These are phyloP conservation scores for Mythimna impura DNA, from an alignment of 2,888 invertebrate genomes.

Conservation along the genomic window DNA sequence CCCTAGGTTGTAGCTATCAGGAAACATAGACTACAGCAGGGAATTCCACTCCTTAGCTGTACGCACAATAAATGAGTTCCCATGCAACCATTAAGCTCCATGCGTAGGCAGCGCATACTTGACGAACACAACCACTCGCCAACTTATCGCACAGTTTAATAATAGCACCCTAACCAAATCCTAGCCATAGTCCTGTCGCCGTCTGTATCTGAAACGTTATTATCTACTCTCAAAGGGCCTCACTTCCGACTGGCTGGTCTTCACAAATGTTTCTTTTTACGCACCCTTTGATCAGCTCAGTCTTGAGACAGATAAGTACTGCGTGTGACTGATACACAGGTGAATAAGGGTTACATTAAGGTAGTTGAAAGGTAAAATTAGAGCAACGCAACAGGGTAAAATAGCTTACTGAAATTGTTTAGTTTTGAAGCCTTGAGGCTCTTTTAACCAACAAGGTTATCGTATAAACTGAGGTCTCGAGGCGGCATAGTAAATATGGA, in stretches of 20 bases:
- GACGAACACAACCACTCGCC: neutral
- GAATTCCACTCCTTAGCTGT: no score
- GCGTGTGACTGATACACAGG: slow-evolving; percentile 46
- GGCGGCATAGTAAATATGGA: neutral
- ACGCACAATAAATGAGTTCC: no score
- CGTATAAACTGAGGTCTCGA: neutral
- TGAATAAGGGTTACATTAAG: slow-evolving; percentile 29
- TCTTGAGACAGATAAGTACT: slow-evolving; percentile 43
- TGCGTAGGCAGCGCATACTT: neutral
- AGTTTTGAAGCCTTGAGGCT: slow-evolving; percentile 1
- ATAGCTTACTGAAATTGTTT: neutral
- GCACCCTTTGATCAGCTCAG: slow-evolving; percentile 61
- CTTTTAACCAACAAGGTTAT: neutral
- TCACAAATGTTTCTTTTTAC: slow-evolving; percentile 82
- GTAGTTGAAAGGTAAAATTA: neutral
- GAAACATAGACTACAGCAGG: no score
- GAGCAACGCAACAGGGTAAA: neutral
- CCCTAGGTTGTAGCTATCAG: no score
- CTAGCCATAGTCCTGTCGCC: slow-evolving; percentile 68
- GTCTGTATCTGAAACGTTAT: slow-evolving; percentile 86
- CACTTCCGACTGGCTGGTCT: slow-evolving; percentile 83
- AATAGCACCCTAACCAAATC: slow-evolving; percentile 73
- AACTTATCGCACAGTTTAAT: slow-evolving; percentile 42
- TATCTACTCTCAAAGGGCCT: slow-evolving; percentile 86
- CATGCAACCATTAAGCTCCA: no score